Evolutionary conservation across 1,140 invertebrate genomes (phyloP).

Genomic region (Pogonus chalceus): DNA sequence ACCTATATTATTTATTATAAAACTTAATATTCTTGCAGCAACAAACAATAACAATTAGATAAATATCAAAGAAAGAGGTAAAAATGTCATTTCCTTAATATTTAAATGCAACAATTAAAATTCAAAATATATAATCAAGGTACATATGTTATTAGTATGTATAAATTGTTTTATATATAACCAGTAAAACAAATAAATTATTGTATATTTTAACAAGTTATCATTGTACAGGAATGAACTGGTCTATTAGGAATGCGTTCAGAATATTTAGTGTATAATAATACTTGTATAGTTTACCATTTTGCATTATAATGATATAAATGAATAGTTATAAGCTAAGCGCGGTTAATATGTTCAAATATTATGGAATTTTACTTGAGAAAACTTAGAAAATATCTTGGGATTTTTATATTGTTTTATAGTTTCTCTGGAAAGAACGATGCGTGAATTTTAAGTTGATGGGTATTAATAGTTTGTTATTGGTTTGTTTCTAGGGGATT

Average conservation of each 20-base stretch:
- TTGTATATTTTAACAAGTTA: background rate
- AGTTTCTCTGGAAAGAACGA: too few relatives aligned
- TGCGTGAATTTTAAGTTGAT: too few relatives aligned
- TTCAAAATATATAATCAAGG: slow-evolving; percentile 4
- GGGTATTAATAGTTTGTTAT: too few relatives aligned
- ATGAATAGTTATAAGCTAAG: background rate
- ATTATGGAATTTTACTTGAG: background rate
- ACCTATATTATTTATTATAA: slow-evolving; percentile 2
- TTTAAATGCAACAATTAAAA: slow-evolving; percentile 6
- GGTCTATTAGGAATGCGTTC: background rate
- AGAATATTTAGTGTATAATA: background rate
- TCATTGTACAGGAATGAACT: background rate
- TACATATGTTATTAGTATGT: slow-evolving; percentile 3
- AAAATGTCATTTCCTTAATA: slow-evolving; percentile 7
- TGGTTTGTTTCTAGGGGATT: too few relatives aligned
- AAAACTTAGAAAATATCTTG: too few relatives aligned
- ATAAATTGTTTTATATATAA: background rate
- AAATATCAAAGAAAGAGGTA: background rate
- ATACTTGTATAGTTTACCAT: slow-evolving; percentile 5
- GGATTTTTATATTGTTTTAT: too few relatives aligned
- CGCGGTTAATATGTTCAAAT: background rate
- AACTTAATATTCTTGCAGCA: background rate
- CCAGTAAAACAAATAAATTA: background rate
- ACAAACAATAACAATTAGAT: slow-evolving; percentile 2
- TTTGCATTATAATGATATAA: background rate